Base-by-base conservation (phyloP, 2,113 vertebrate genomes). In the Pterocles burchelli region DNA sequence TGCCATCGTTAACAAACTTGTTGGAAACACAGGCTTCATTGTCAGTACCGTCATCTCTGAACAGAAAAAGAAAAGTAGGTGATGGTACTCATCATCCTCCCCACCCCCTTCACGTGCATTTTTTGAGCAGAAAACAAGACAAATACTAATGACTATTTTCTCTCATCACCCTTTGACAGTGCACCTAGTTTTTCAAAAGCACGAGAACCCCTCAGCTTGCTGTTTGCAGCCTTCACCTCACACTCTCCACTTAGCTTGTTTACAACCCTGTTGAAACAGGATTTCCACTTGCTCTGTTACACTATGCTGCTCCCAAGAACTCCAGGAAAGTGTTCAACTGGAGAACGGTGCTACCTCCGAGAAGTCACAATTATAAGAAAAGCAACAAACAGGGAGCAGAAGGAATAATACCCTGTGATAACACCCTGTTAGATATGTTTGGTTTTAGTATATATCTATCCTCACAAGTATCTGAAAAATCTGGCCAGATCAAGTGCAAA, bases 1-100 rank as follows among this genome's bases (percentile, higher is more conserved):
- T 99, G 75, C 99, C 99, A 36, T 99, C 99, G 2, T 99, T 99
- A 95, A 97, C 98, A 97, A 99, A 99, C 96, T 99, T 99, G 96
- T 99, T 99, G 79, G 98, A 98, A 77, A 96, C 91, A 38, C 98
- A 97, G 10, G 96, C 97, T 62, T 98, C 90, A 7, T 84, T 97
- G 49, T 98, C 98, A 52, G 90, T 41, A 13, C 96, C 98, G 6
- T 95, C 95, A 34, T 97, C 96, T 94, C 98, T 98, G 95, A 41
- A 91, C 29, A 55, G 80, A 68, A 80, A 94, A 90, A 55, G 75
- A 57, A 82, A 75, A 78, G 31, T 12, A 5, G 54, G 29, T 49
- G n/a, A 92, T 38, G 48, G 46, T 9, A 22, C 36, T 10, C 51
- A 25, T 63, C 54, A 9, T 34, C 46, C 33, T 43, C 34, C 59